These are phyloP conservation scores for Orthosia cruda DNA, from an alignment of 2,888 invertebrate species.

Conservation along the genomic window DNA sequence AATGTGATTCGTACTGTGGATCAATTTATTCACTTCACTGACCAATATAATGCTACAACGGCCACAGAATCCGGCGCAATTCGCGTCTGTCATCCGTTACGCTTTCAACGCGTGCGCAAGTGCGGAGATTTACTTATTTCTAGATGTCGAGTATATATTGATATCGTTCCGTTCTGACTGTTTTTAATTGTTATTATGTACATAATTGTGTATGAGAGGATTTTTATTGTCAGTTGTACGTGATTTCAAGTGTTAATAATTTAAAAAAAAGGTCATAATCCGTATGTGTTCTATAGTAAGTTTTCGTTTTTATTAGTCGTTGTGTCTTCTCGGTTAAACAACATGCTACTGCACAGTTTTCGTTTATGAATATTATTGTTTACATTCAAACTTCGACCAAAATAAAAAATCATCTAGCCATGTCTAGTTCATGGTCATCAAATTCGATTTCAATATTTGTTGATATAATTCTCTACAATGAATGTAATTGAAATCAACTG, in stretches of 20 bases:
- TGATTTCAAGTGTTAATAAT: neutral
- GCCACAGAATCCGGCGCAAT: slow-evolving; percentile 42
- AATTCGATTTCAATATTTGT: neutral
- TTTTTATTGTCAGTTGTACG: neutral
- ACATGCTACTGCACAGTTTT: neutral
- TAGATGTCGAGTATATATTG: slow-evolving; percentile 45
- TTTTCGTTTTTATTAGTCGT: no score
- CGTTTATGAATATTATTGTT: neutral
- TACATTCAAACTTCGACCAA: neutral
- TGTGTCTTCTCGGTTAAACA: no score
- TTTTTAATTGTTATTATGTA: slow-evolving; percentile 15
- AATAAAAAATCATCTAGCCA: neutral
- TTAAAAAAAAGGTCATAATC: neutral
- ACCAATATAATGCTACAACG: slow-evolving; percentile 39
- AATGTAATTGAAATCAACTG: neutral
- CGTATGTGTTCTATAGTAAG: neutral
- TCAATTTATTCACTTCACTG: neutral
- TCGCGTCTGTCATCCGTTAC: slow-evolving; percentile 71
- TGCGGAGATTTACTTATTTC: slow-evolving; percentile 49
- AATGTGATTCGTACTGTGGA: neutral
- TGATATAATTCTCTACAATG: neutral
- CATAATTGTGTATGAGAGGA: neutral
- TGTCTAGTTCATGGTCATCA: neutral
- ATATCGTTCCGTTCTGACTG: slow-evolving; percentile 47
- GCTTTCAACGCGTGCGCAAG: slow-evolving; percentile 73